phyloP scores from a whole-genome alignment of 2,113 vertebrate species.

The Eretmodus cyanostictus region DNA sequence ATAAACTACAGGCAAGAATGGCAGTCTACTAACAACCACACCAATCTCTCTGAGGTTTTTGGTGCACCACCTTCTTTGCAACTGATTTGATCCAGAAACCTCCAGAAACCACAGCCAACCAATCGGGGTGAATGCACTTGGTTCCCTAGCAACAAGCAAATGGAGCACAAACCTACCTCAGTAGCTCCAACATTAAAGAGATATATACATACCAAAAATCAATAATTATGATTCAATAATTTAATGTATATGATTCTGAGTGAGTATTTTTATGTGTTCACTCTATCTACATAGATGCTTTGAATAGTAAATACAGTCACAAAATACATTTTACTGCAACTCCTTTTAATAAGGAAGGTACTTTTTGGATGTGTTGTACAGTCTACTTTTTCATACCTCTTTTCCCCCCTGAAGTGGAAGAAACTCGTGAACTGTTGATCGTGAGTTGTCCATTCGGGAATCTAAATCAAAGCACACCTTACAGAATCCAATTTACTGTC shows the following conservation, averaged over 20 bases:
- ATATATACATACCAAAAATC: background rate
- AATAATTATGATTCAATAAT: background rate
- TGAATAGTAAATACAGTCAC: background rate
- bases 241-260: background rate
- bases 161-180: background rate
- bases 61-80: background rate
- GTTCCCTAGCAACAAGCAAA: background rate
- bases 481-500: background rate
- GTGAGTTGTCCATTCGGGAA: background rate
- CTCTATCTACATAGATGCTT: background rate
- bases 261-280: background rate
- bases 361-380: background rate
- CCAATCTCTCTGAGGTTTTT: background rate
- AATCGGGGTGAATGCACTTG: background rate
- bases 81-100: background rate
- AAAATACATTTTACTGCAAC: background rate
- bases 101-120: background rate
- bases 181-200: background rate
- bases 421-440: background rate
- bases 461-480: background rate
- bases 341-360: background rate
- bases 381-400: background rate
- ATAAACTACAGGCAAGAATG: background rate
- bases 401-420: background rate
- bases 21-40: background rate